Conservation (phyloP, 2,888 invertebrate species). For the Biston betularia region DNA sequence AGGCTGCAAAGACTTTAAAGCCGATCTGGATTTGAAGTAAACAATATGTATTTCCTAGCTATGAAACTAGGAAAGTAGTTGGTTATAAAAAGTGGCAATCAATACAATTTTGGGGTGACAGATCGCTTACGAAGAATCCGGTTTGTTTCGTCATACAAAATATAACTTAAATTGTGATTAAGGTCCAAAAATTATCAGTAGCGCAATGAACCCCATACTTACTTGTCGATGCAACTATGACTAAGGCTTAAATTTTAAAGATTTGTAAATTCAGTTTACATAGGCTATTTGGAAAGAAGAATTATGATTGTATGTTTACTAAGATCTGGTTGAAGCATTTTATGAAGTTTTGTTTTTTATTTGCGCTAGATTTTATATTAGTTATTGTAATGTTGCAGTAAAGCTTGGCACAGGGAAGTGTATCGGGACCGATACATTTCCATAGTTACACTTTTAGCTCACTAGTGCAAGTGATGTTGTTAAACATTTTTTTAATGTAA, state of each 20-base stretch:
- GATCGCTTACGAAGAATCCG: no score
- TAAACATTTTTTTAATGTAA: background rate
- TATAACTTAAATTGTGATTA: no score
- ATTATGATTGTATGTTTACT: background rate
- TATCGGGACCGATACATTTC: background rate
- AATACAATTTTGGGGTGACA: no score
- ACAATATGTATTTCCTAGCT: no score
- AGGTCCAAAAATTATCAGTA: no score
- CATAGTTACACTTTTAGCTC: background rate
- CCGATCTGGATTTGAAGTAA: background rate
- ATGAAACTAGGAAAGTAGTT: no score
- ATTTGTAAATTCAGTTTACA: no score
- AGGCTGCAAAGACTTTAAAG: slow-evolving; percentile 67
- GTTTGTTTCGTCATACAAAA: no score
- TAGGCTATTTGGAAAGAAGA: background rate
- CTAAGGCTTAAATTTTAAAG: no score
- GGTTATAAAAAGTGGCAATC: no score
- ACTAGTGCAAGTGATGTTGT: background rate
- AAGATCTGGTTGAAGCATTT: background rate
- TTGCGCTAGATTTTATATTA: background rate
- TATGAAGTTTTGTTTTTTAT: background rate
- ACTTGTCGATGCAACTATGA: no score
- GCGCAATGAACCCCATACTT: no score
- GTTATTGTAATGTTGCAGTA: background rate
- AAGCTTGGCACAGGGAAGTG: background rate